A percentile compares a stretch with the other conserved stretches of the same genome.
These are phyloP conservation scores for Drosophila borealis DNA, from an alignment of 2,888 invertebrate species.

Conservation along the genomic window DNA sequence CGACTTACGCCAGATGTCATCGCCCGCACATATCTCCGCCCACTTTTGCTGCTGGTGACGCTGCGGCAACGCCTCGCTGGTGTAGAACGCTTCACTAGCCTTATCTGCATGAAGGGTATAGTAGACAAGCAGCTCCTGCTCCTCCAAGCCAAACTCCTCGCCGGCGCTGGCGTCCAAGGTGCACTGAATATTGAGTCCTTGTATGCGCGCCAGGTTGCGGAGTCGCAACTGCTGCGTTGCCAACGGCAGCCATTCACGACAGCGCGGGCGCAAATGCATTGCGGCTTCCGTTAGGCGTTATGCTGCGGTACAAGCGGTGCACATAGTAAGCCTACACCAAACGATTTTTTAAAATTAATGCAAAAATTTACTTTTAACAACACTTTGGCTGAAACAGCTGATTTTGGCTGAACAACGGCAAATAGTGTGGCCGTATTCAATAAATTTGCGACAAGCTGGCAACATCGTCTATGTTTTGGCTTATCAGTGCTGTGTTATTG, in stretches of 20 bases:
- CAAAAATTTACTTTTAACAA: conserved; percentile 46
- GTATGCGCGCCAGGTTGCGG: conserved; percentile 91
- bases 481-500: not conserved
- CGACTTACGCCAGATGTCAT: conserved; percentile 86
- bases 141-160: conserved; percentile 23
- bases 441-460: conserved; percentile 18
- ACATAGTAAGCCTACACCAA: conserved; percentile 42
- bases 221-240: conserved; percentile 93
- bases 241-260: conserved; percentile 86
- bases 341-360: conserved; percentile 33
- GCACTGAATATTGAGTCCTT: conserved; percentile 87
- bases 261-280: conserved; percentile 80
- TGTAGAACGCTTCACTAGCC: conserved; percentile 93
- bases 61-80: conserved; percentile 89
- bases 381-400: conserved; percentile 58
- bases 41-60: conserved; percentile 90
- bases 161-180: conserved; percentile 15
- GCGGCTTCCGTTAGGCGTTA: conserved; percentile 38
- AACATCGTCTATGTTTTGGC: not conserved
- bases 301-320: conserved; percentile 18
- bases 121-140: conserved; percentile 87
- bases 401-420: conserved; percentile 33
- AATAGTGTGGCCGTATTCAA: conserved; percentile 38
- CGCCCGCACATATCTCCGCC: conserved; percentile 90
- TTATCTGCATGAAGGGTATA: conserved; percentile 92